Conservation (phyloP, 2,888 invertebrate genomes). For the Leucophora obtusa region DNA sequence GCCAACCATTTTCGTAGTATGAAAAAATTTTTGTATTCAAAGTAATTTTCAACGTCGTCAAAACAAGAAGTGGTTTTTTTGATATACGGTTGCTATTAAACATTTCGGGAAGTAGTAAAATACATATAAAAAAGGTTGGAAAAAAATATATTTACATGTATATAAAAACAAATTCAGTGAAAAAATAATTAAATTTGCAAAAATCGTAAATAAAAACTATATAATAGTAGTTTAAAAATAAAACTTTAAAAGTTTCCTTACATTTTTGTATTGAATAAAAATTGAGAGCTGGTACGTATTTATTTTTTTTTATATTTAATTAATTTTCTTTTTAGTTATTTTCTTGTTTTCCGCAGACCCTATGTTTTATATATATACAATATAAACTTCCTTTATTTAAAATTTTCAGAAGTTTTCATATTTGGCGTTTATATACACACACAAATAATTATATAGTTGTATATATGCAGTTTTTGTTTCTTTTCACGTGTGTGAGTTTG, state of each 20-base stretch:
- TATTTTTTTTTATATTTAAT: not conserved
- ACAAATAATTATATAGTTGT: not conserved
- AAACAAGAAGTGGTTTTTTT: slow-evolving; percentile 50
- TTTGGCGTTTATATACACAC: slow-evolving; percentile 29
- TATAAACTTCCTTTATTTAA: slow-evolving; percentile 18
- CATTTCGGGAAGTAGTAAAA: not conserved
- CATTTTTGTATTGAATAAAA: too few species aligned
- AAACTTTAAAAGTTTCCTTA: too few species aligned
- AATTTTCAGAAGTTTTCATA: slow-evolving; percentile 27
- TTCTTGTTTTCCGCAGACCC: slow-evolving; percentile 2
- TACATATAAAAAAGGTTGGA: not conserved
- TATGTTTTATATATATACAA: not conserved
- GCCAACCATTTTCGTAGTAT: slow-evolving; percentile 27
- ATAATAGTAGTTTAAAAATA: too few species aligned
- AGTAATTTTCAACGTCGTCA: slow-evolving; percentile 44
- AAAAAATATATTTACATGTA: not conserved
- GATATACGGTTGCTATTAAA: slow-evolving; percentile 10
- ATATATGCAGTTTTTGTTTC: slow-evolving; percentile 31
- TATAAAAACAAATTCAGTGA: not conserved
- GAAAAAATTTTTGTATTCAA: slow-evolving; percentile 43
- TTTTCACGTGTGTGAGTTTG: slow-evolving; percentile 23
- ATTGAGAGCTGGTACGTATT: slow-evolving; percentile 22
- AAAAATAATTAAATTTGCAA: not conserved
- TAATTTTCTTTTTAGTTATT: slow-evolving; percentile 4
- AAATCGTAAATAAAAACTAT: not conserved